Evolutionary conservation across 2,888 invertebrate genomes (phyloP), one percentile per base, ranked within the genome.

Genomic region (Taphrorychus bicolor): DNA sequence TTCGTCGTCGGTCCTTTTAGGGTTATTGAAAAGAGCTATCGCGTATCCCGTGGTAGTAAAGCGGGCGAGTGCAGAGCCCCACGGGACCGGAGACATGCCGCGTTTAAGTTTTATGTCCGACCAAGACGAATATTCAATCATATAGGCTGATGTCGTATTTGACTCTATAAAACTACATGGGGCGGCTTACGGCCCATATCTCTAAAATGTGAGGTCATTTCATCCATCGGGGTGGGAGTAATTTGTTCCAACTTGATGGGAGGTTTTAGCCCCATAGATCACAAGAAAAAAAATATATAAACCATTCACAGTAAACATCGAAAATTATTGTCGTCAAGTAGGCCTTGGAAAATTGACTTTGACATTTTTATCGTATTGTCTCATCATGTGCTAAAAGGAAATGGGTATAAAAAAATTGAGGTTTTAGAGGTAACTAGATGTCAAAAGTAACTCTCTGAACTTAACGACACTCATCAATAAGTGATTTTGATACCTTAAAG

Each of bases 11-110:
- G 69, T 65, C 79, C 80, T 81, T 80, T 81, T 80, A 81, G 77
- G 80, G 79, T 80, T 81, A 81, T 81, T 81, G 81, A 81, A 81
- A 80, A 80, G 78, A 77, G 77, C 76, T 77, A 80, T 80, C 79
- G 76, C 79, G 79, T 79, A 79, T 78, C 80, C 79, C 78, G 77
- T 51, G 66, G 61, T 52, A 45, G 61, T 66, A 66, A 66, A 66
- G 52, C 52, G 66, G 66, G 58, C 56, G 61, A 51, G 51, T 40
- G 57, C 58, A 32, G 24, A 48, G 48, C 48, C 58, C 58, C 58
- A 16, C 58, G 62, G 57, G 67, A 58, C 57, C 11, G 40, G 59
- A 58, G 58, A 58, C 62, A 62, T 41, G 61, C 58, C 62, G 58
- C 65, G 51, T 65, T 69, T 64, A 69, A 61, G 65, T 69, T 69